A percentile compares a stretch with the other conserved stretches of the same genome.
Evolutionary conservation across 2,888 invertebrate species (phyloP).

Genomic region (Drosophila percnosoma): DNA sequence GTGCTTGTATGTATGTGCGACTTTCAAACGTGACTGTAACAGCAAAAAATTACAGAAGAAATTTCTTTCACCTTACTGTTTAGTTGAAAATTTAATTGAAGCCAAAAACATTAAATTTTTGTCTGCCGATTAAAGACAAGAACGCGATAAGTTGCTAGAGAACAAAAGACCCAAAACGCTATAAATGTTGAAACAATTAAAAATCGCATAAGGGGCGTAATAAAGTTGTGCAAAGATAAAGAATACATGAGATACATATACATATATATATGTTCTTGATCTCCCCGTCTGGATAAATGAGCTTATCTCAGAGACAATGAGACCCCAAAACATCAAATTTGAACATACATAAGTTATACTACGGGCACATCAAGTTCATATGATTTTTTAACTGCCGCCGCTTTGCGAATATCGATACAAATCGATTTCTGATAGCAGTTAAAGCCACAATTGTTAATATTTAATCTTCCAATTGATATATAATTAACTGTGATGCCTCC

Average conservation of each 20-base stretch:
- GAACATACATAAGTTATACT: neutral
- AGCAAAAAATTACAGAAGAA: neutral
- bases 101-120: neutral
- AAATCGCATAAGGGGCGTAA: neutral
- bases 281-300: neutral
- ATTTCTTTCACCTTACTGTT: neutral
- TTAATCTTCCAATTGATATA: neutral
- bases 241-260: neutral
- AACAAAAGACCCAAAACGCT: neutral
- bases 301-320: neutral
- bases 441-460: neutral
- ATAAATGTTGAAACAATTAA: neutral
- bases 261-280: neutral
- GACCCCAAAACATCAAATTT: neutral
- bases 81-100: neutral
- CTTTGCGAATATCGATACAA: neutral
- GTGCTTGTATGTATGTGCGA: neutral
- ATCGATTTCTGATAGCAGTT: neutral
- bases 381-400: neutral
- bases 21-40: conserved; percentile 3
- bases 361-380: neutral
- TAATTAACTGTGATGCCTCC: neutral
- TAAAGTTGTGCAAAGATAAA: neutral
- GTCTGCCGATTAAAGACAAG: neutral
- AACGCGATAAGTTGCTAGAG: neutral